These are phyloP conservation scores for Ectobius pallidus DNA, from an alignment of 2,888 invertebrate genomes.

Conservation along the genomic window DNA sequence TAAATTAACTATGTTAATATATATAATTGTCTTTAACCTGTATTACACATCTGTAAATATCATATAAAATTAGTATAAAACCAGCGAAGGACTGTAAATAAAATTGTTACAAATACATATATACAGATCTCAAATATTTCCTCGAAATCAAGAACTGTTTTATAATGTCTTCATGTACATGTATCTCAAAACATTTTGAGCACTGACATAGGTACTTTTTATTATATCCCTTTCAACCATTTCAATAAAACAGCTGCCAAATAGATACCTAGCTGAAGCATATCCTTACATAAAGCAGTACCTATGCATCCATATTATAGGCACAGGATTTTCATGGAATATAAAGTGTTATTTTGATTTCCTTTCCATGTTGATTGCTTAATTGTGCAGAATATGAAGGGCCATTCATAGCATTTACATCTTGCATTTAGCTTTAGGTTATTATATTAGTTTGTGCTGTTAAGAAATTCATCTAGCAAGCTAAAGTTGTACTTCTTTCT, in stretches of 20 bases:
- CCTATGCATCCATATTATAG: neutral
- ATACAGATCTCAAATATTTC: too few species aligned
- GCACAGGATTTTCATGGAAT: neutral
- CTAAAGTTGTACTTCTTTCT: neutral
- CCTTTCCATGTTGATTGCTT: neutral
- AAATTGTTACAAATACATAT: too few species aligned
- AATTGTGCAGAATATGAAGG: neutral
- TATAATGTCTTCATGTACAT: too few species aligned
- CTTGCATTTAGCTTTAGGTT: too few species aligned
- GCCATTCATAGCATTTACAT: neutral
- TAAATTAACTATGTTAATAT: too few species aligned
- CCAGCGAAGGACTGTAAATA: too few species aligned
- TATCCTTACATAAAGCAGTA: neutral
- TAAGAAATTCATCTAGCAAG: neutral
- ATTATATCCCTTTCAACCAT: too few species aligned
- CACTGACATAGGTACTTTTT: neutral
- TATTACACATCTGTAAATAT: too few species aligned
- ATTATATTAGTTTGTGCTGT: neutral
- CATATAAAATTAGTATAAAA: too few species aligned
- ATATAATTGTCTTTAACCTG: too few species aligned
- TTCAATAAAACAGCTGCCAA: neutral
- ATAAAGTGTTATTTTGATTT: neutral
- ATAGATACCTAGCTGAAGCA: neutral
- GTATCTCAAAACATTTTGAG: neutral
- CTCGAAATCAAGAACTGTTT: too few species aligned